Conservation (phyloP, 2,113 vertebrate species). For the Entelurus aequoreus region DNA sequence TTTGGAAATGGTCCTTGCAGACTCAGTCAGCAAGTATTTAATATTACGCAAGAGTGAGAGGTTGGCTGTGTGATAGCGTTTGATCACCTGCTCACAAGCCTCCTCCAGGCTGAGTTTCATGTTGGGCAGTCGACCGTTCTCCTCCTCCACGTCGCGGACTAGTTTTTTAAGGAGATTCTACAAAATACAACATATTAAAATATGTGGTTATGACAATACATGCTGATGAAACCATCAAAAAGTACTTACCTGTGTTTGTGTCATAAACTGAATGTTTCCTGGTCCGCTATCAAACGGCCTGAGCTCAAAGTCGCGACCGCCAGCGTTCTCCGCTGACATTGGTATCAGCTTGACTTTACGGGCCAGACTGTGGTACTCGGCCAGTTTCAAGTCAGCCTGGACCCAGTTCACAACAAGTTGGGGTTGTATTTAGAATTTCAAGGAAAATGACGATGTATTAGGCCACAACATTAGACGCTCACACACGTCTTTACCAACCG, state of each 20-base stretch:
- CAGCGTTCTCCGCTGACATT: conserved; percentile 83
- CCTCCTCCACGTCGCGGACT: conserved; percentile 70
- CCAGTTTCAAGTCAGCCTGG: conserved; percentile 80
- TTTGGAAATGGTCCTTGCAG: neutral
- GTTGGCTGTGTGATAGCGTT: neutral
- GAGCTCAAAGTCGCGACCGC: conserved; percentile 87
- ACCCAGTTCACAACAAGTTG: neutral
- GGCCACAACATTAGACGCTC: too few relatives aligned
- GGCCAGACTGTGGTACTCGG: conserved; percentile 89
- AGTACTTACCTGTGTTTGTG: conserved; percentile 78
- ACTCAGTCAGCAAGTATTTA: too few relatives aligned
- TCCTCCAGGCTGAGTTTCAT: conserved; percentile 66
- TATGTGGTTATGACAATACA: too few relatives aligned
- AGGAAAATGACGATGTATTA: neutral
- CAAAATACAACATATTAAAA: neutral
- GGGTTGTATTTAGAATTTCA: neutral
- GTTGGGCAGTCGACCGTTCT: conserved; percentile 59
- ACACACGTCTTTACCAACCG: too few relatives aligned
- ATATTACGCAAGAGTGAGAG: too few relatives aligned
- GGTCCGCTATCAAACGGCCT: conserved; percentile 75
- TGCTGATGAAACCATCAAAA: neutral
- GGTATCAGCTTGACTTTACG: conserved; percentile 93
- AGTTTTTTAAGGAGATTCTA: conserved; percentile 70
- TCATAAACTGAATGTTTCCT: conserved; percentile 73
- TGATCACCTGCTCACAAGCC: conserved; percentile 66